phyloP scores from a whole-genome alignment of 2,113 vertebrate genomes.

The Paedocypris sp. region DNA sequence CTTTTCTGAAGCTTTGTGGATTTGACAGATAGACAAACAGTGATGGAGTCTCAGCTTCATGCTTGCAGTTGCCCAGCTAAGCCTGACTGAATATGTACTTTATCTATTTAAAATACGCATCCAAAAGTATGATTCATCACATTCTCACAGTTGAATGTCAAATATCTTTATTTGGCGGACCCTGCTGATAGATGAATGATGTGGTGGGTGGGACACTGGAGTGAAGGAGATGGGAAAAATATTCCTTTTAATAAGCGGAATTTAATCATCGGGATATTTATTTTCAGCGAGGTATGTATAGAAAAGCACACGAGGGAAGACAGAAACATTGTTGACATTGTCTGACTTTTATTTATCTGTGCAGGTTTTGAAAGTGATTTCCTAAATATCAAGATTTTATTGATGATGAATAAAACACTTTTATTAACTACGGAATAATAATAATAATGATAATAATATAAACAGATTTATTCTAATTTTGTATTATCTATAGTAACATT shows the following conservation, averaged over 20 bases:
- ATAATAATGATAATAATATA: too few species aligned
- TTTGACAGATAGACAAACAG: conserved; percentile 44
- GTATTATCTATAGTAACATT: too few species aligned
- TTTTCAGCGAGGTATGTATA: too few species aligned
- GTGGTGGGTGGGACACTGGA: conserved; percentile 36
- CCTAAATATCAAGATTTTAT: too few species aligned
- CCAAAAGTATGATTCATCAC: conserved; percentile 50
- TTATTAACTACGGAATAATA: too few species aligned
- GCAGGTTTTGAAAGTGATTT: too few species aligned
- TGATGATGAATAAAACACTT: too few species aligned
- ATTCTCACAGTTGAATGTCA: conserved; percentile 47
- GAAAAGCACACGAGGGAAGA: too few species aligned
- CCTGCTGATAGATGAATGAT: conserved; percentile 47
- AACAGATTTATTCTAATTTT: too few species aligned
- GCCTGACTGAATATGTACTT: conserved; percentile 35
- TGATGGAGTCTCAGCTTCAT: conserved; percentile 27
- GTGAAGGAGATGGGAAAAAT: conserved; percentile 52
- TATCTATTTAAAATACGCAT: conserved; percentile 41
- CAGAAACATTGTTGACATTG: too few species aligned
- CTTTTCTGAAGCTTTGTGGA: conserved; percentile 7
- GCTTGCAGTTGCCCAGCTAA: conserved; percentile 46
- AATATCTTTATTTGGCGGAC: conserved; percentile 51
- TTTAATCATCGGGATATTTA: too few species aligned
- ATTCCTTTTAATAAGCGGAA: conserved; percentile 53
- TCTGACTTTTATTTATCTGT: too few species aligned